Conservation (phyloP, 1,140 invertebrate species). For the Ruditapes philippinarum region DNA sequence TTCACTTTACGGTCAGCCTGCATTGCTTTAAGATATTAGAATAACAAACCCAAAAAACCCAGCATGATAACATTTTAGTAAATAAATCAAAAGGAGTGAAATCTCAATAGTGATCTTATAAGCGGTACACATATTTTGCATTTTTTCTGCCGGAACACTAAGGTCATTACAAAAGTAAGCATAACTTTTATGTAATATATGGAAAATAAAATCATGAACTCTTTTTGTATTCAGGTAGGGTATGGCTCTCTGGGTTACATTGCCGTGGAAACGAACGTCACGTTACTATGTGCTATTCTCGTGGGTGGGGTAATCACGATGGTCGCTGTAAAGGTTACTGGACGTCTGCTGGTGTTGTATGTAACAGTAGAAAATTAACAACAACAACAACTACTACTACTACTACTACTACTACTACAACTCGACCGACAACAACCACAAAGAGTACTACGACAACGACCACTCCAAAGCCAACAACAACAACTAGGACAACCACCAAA, state of each 20-base stretch:
- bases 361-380: constrained; percentile 9
- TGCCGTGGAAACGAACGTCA: constrained; percentile 58
- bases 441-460: constrained; percentile 22
- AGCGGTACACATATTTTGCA: neutral
- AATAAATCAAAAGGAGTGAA: too few species aligned
- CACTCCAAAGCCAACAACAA: neutral
- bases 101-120: neutral
- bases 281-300: constrained; percentile 56
- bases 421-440: neutral
- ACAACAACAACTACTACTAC: constrained; percentile 40
- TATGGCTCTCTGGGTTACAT: constrained; percentile 61
- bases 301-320: constrained; percentile 41
- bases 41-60: too few species aligned
- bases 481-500: neutral
- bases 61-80: too few species aligned
- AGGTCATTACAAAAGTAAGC: too few species aligned
- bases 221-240: constrained; percentile 36
- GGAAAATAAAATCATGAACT: too few species aligned
- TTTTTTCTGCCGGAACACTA: too few species aligned
- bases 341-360: constrained; percentile 57
- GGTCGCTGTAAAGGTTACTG: constrained; percentile 21
- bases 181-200: too few species aligned
- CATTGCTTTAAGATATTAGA: too few species aligned
- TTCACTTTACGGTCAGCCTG: too few species aligned
- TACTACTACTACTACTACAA: neutral